phyloP scores from a whole-genome alignment of 2,113 vertebrate genomes.

The Gadus chalcogrammus region DNA sequence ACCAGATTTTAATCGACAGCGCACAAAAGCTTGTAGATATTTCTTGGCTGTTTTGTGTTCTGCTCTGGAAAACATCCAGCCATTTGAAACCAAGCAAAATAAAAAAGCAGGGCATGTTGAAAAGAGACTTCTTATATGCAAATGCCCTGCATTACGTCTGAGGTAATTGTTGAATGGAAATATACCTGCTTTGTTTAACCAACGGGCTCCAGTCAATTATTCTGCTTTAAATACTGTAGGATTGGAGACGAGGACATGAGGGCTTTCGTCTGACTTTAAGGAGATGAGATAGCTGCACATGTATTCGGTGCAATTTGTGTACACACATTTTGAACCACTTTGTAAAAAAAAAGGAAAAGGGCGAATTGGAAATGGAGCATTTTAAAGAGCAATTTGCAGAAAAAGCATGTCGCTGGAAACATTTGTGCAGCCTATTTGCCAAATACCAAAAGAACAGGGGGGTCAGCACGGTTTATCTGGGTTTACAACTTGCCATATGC shows the following conservation, averaged over 20 bases:
- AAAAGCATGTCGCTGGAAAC: too few species aligned
- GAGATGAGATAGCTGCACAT: slow-evolving; percentile 4
- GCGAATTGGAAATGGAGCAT: too few species aligned
- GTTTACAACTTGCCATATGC: too few species aligned
- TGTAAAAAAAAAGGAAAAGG: too few species aligned
- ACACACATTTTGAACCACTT: background rate
- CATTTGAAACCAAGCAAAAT: too few species aligned
- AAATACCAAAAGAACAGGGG: too few species aligned
- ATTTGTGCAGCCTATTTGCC: too few species aligned
- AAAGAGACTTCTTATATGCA: background rate
- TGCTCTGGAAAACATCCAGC: background rate
- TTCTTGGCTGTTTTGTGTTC: background rate
- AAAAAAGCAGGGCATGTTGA: background rate
- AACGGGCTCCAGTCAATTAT: background rate
- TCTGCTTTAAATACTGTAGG: background rate
- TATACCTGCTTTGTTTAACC: background rate
- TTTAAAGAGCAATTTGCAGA: too few species aligned
- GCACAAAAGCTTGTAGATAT: background rate
- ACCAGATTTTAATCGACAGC: background rate
- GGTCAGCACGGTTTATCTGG: too few species aligned
- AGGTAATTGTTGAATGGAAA: background rate
- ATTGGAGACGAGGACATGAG: background rate
- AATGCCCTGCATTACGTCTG: background rate
- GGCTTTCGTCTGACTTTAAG: background rate
- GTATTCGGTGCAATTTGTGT: slow-evolving; percentile 7